phyloP scores from a whole-genome alignment of 2,113 vertebrate genomes.

The Piaya cayana region DNA sequence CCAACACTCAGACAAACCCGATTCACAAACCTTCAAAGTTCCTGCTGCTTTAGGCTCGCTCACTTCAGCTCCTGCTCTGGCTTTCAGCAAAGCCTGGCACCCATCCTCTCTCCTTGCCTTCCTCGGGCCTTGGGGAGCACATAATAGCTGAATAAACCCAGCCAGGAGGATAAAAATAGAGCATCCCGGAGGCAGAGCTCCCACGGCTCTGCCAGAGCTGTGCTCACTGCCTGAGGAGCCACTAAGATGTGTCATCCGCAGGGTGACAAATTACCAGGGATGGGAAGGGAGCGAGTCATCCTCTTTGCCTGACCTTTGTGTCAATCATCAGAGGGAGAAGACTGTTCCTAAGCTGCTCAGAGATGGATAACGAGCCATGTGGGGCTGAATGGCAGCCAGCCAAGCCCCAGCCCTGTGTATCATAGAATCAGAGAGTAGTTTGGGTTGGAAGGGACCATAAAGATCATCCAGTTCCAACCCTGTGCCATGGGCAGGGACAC shows the following conservation, averaged over 20 bases:
- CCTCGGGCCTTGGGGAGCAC: too few species aligned
- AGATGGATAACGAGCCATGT: rapidly evolving
- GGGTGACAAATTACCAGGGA: not conserved
- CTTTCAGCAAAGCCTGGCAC: not conserved
- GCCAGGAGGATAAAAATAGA: not conserved
- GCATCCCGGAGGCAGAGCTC: not conserved
- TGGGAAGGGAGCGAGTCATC: not conserved
- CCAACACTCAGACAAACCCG: not conserved
- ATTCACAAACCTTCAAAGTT: not conserved
- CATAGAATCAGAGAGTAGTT: too few species aligned
- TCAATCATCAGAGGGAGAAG: not conserved
- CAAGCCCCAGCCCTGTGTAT: rapidly evolving
- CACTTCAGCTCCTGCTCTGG: not conserved
- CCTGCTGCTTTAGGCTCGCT: not conserved
- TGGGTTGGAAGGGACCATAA: too few species aligned
- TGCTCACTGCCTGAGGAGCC: not conserved
- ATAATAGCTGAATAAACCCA: rapidly evolving
- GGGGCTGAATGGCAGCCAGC: not conserved
- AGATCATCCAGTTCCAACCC: too few species aligned
- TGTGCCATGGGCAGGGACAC: too few species aligned
- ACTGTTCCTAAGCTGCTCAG: rapidly evolving
- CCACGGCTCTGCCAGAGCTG: not conserved
- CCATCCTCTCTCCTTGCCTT: not conserved
- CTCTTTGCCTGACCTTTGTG: not conserved
- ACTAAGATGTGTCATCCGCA: not conserved